Conservation (phyloP, 2,888 invertebrate genomes). For the Phasia obesa region DNA sequence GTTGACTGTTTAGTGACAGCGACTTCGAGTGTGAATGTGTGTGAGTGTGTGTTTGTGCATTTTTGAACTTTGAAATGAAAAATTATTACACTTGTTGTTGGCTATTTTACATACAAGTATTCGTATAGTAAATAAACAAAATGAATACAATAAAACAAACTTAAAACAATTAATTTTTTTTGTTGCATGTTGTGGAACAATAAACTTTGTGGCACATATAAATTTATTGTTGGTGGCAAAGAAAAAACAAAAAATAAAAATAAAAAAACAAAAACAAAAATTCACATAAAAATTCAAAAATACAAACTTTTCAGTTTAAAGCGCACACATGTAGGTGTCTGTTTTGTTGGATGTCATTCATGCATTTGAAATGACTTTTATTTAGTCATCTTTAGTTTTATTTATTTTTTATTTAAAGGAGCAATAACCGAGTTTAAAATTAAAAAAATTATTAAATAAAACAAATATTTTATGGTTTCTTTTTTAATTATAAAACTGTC, state of each 20-base stretch:
- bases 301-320: constrained; percentile 17
- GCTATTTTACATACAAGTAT: constrained; percentile 22
- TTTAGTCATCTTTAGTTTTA: constrained; percentile 24
- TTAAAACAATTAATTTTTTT: constrained; percentile 35
- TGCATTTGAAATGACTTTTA: constrained; percentile 36
- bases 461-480: too few species aligned
- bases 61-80: constrained; percentile 43
- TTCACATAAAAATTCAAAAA: constrained; percentile 31
- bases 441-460: too few species aligned
- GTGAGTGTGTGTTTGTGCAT: neutral
- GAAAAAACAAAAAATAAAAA: neutral
- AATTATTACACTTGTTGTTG: constrained; percentile 63
- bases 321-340: constrained; percentile 51
- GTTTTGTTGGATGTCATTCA: constrained; percentile 31
- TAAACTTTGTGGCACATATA: constrained; percentile 57
- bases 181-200: constrained; percentile 37
- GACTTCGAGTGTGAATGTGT: too few species aligned
- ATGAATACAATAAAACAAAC: constrained; percentile 34
- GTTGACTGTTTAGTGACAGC: constrained; percentile 33
- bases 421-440: constrained; percentile 27
- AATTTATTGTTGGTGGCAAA: constrained; percentile 42
- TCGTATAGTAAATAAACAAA: constrained; percentile 12
- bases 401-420: constrained; percentile 8
- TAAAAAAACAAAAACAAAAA: constrained; percentile 18
- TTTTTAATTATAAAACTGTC: too few species aligned